Percentiles rank a stretch among this genome's conserved stretches.
Conservation (phyloP, 2,797 vertebrate species). For the Eurystomus glaucurus region DNA sequence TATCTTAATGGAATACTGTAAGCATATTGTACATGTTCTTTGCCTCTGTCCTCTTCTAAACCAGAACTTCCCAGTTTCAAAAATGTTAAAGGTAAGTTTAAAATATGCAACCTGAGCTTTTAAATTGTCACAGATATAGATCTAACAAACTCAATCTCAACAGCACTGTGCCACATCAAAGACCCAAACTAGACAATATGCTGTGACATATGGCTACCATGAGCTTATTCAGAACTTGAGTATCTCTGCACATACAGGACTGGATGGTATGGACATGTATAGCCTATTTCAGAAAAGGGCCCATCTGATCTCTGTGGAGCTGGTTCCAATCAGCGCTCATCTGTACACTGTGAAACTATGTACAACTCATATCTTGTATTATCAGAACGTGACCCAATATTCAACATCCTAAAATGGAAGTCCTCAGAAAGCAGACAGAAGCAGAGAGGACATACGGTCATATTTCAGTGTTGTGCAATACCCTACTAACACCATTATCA, state of each 20-base stretch:
- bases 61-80: neutral
- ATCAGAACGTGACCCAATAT: neutral
- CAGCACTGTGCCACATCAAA: neutral
- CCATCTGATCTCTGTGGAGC: neutral
- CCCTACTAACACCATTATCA: neutral
- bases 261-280: fast-evolving
- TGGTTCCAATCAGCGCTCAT: neutral
- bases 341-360: neutral
- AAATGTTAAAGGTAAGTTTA: neutral
- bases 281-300: neutral
- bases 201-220: neutral
- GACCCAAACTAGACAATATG: neutral
- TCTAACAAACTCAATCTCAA: neutral
- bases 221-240: neutral
- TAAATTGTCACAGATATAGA: neutral
- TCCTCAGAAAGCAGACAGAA: neutral
- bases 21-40: neutral
- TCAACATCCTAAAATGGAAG: neutral
- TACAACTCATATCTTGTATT: neutral
- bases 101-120: neutral
- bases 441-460: neutral
- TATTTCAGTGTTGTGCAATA: neutral
- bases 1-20: neutral
- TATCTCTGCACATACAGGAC: neutral
- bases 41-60: neutral